Conservation (phyloP, 2,797 vertebrate genomes). For the Calcarius lapponicus region DNA sequence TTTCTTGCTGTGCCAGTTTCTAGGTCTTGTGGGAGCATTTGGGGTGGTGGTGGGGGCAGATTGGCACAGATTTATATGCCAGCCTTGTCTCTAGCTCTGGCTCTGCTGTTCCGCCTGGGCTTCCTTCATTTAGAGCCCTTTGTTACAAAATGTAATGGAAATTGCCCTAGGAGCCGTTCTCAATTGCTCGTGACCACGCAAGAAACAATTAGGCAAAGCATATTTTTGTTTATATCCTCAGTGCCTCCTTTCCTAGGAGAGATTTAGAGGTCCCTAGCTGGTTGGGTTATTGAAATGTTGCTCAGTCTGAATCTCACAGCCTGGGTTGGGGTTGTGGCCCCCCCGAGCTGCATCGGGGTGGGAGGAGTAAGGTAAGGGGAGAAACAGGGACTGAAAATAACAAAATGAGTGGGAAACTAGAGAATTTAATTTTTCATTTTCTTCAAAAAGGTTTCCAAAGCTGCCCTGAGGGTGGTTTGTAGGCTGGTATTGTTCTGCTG, state of each 20-base stretch:
- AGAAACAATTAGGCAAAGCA: slow-evolving; percentile 72
- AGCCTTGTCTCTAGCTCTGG: slow-evolving; percentile 26
- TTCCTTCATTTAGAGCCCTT: slow-evolving; percentile 60
- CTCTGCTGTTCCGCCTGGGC: slow-evolving; percentile 37
- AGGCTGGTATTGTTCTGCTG: not conserved
- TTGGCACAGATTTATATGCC: slow-evolving; percentile 48
- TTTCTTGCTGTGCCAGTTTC: slow-evolving; percentile 29
- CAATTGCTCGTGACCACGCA: slow-evolving; percentile 49
- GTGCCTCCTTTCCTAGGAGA: slow-evolving; percentile 54
- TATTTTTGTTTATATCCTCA: slow-evolving; percentile 69
- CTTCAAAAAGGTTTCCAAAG: not conserved
- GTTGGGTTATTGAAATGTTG: not conserved
- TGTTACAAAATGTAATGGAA: slow-evolving; percentile 61
- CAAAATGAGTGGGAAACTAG: not conserved
- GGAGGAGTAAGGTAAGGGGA: not conserved
- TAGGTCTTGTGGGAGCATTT: slow-evolving; percentile 25
- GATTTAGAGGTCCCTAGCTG: slow-evolving; percentile 52
- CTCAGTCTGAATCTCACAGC: not conserved
- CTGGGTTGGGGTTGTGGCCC: not conserved
- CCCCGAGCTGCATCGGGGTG: accelerated
- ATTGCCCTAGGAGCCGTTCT: slow-evolving; percentile 61
- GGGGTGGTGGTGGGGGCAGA: not conserved
- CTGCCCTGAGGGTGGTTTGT: not conserved
- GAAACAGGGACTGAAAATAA: not conserved
- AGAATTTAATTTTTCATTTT: not conserved